Evolutionary conservation across 1,140 invertebrate genomes (phyloP).

Genomic region (Cyphomyrmex costatus): DNA sequence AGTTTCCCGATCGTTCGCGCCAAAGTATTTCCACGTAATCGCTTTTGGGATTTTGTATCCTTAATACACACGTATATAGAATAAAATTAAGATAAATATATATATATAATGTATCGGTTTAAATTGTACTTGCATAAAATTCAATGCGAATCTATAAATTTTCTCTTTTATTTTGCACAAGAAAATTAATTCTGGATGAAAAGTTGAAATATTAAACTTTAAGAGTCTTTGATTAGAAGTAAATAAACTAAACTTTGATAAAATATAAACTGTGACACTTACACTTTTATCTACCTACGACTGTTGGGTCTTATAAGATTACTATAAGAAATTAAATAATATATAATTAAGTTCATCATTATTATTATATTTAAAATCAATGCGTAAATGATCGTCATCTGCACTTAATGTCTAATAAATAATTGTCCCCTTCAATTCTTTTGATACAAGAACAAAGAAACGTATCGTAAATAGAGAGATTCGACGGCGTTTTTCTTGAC

Average conservation of each 20-base stretch:
- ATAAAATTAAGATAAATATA: background rate
- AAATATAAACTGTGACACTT: too few relatives aligned
- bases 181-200: background rate
- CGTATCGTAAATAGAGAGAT: conserved; percentile 1
- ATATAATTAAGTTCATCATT: background rate
- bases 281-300: background rate
- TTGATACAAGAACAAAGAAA: background rate
- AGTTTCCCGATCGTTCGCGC: background rate
- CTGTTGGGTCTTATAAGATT: background rate
- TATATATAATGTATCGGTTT: background rate
- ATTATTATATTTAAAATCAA: too few relatives aligned
- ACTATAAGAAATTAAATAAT: background rate
- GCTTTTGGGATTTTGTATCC: background rate
- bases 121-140: background rate
- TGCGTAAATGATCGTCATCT: background rate
- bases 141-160: background rate
- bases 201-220: background rate
- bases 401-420: background rate
- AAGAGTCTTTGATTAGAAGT: conserved; percentile 7
- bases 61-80: background rate
- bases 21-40: background rate
- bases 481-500: conserved; percentile 4
- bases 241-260: background rate
- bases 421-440: background rate
- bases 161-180: background rate